Percentiles rank a stretch among this genome's conserved stretches.
Conservation (phyloP, 2,797 vertebrate species). For the Australoheros facetus region DNA sequence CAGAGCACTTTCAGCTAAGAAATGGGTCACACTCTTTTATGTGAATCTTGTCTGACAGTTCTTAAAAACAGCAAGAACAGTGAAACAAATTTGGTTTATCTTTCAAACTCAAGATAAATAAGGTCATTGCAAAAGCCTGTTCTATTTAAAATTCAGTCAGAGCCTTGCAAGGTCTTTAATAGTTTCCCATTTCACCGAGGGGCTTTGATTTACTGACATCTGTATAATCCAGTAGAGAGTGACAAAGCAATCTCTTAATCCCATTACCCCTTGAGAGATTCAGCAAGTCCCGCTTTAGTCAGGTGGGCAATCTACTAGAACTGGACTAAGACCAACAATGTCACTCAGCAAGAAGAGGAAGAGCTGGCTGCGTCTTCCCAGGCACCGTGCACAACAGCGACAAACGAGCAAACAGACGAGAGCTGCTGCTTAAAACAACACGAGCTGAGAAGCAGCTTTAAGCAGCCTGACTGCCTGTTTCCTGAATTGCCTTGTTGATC, state of each 20-base stretch:
- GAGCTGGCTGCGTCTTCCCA: slow-evolving; percentile 34
- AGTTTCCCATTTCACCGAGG: slow-evolving; percentile 45
- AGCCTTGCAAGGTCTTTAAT: slow-evolving; percentile 33
- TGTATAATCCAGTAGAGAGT: slow-evolving; percentile 70
- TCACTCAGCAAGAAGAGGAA: slow-evolving; percentile 49
- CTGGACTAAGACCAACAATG: slow-evolving; percentile 38
- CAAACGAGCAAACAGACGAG: slow-evolving; percentile 49
- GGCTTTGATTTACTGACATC: slow-evolving; percentile 62
- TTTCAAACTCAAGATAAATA: not conserved
- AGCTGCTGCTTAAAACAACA: slow-evolving; percentile 69
- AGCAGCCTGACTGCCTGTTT: slow-evolving; percentile 67
- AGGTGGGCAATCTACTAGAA: slow-evolving; percentile 31
- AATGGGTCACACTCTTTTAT: not conserved
- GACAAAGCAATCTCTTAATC: slow-evolving; percentile 62
- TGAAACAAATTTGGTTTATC: not conserved
- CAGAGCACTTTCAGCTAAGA: slow-evolving; percentile 14
- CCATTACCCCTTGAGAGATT: slow-evolving; percentile 47
- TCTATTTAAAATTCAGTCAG: slow-evolving; percentile 34
- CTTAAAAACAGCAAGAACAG: not conserved
- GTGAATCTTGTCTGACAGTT: not conserved
- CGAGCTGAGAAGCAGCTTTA: slow-evolving; percentile 53
- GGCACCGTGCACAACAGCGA: slow-evolving; percentile 54
- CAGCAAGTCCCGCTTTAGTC: slow-evolving; percentile 33
- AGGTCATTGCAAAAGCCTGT: not conserved
- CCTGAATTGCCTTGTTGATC: slow-evolving; percentile 59